Evolutionary conservation across 2,797 vertebrate genomes (phyloP).

Genomic region (Bovichtus diacanthus): DNA sequence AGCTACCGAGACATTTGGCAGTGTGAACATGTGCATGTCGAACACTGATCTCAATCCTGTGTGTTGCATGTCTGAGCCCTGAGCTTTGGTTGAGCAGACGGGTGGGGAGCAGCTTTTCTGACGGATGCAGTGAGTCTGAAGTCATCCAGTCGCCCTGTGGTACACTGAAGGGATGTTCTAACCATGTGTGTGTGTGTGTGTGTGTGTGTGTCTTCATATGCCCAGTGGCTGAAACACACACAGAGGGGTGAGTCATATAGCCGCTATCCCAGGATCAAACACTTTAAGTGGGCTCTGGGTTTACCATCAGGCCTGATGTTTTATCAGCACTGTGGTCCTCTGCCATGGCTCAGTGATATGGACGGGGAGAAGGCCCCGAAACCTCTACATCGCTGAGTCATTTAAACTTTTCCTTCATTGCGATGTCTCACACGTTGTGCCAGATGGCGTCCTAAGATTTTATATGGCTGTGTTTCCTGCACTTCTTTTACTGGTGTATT

Average conservation of each 20-base stretch:
- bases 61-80: constrained; percentile 74
- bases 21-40: constrained; percentile 59
- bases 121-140: constrained; percentile 76
- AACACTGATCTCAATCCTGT: constrained; percentile 64
- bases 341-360: constrained; percentile 52
- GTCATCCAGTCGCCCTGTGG: constrained; percentile 68
- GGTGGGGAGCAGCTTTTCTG: constrained; percentile 53
- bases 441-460: constrained; percentile 26
- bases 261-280: constrained; percentile 73
- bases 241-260: constrained; percentile 67
- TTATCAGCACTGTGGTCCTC: constrained; percentile 69
- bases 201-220: constrained; percentile 53
- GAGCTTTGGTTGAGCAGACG: constrained; percentile 66
- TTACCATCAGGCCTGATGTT: constrained; percentile 63
- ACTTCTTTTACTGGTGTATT: neutral
- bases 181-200: constrained; percentile 58
- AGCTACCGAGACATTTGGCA: constrained; percentile 59
- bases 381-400: constrained; percentile 22
- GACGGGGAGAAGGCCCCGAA: constrained; percentile 36
- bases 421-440: constrained; percentile 18
- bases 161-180: constrained; percentile 55
- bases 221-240: constrained; percentile 57
- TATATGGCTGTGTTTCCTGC: constrained; percentile 14
- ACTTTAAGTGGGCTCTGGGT: constrained; percentile 57
- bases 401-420: constrained; percentile 19